phyloP scores from a whole-genome alignment of 2,797 vertebrate species.

The Chelidonichthys spinosus region DNA sequence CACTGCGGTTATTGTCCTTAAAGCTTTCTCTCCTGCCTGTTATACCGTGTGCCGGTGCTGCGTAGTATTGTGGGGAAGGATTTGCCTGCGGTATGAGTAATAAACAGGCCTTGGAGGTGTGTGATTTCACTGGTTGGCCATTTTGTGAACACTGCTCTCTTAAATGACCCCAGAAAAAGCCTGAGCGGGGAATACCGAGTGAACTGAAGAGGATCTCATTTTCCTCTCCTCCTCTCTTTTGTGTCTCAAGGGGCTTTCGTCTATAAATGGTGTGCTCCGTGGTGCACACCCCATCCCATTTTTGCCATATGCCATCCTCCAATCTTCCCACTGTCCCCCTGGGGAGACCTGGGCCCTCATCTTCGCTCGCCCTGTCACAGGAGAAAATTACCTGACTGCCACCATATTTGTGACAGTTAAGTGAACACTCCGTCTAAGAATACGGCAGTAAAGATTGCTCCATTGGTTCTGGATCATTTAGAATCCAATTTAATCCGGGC shows the following conservation, averaged over 20 bases:
- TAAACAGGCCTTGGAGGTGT: slow-evolving; percentile 51
- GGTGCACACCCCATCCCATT: slow-evolving; percentile 62
- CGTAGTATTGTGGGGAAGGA: slow-evolving; percentile 17
- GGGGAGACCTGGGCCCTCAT: slow-evolving; percentile 68
- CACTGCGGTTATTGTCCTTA: slow-evolving; percentile 32
- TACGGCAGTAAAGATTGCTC: slow-evolving; percentile 83
- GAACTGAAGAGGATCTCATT: slow-evolving; percentile 69
- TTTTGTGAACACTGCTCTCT: slow-evolving; percentile 43
- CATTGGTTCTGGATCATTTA: slow-evolving; percentile 87
- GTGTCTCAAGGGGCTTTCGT: slow-evolving; percentile 67
- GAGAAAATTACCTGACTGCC: slow-evolving; percentile 78
- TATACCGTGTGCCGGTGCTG: slow-evolving; percentile 5
- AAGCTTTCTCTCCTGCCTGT: slow-evolving; percentile 32
- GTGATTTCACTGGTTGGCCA: slow-evolving; percentile 47
- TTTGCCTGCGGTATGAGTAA: slow-evolving; percentile 48
- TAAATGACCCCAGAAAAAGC: slow-evolving; percentile 59
- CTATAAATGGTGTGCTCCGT: slow-evolving; percentile 70
- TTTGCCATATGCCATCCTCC: slow-evolving; percentile 70
- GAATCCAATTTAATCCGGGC: slow-evolving; percentile 85
- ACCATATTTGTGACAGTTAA: slow-evolving; percentile 78
- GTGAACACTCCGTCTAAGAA: slow-evolving; percentile 73
- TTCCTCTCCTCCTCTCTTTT: slow-evolving; percentile 58
- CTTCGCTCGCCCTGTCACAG: slow-evolving; percentile 62
- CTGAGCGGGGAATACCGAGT: slow-evolving; percentile 41
- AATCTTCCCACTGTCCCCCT: slow-evolving; percentile 72